These are phyloP conservation scores for Chloroclysta siterata DNA, from an alignment of 2,888 invertebrate genomes.

Conservation along the genomic window DNA sequence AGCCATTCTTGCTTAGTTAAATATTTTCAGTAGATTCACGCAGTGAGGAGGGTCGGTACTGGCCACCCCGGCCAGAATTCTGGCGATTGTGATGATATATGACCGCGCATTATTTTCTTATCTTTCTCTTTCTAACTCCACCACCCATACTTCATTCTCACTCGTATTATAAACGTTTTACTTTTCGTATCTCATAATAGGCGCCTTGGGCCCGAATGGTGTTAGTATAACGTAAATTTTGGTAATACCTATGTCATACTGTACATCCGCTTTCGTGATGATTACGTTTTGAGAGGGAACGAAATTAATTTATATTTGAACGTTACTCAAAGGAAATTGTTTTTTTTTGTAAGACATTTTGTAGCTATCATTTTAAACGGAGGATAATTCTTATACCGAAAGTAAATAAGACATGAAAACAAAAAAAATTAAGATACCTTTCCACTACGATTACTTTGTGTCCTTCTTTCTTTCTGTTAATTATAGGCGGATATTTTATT, in stretches of 20 bases:
- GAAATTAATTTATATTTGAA: constrained; percentile 70
- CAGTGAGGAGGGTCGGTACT: constrained; percentile 78
- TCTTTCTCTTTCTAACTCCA: constrained; percentile 83
- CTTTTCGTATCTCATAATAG: constrained; percentile 78
- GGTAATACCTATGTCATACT: constrained; percentile 67
- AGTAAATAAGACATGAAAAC: not conserved
- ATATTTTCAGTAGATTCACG: constrained; percentile 73
- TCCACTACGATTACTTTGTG: too few relatives aligned
- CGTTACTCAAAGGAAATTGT: constrained; percentile 65
- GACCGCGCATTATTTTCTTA: constrained; percentile 83
- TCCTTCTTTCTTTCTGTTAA: too few relatives aligned
- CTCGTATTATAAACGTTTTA: constrained; percentile 80
- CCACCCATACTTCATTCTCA: constrained; percentile 79
- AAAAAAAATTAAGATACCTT: too few relatives aligned
- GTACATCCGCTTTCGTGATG: constrained; percentile 58
- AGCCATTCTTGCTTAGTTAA: constrained; percentile 57
- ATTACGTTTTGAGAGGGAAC: constrained; percentile 62
- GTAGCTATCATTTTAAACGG: constrained; percentile 57
- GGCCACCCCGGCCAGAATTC: constrained; percentile 72
- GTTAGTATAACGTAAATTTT: constrained; percentile 76
- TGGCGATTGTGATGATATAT: constrained; percentile 84
- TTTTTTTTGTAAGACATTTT: constrained; percentile 65
- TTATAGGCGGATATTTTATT: too few relatives aligned
- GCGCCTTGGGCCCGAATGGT: constrained; percentile 67
- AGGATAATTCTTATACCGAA: not conserved